Conservation (phyloP, 2,797 vertebrate species). For the Danio choprae region DNA sequence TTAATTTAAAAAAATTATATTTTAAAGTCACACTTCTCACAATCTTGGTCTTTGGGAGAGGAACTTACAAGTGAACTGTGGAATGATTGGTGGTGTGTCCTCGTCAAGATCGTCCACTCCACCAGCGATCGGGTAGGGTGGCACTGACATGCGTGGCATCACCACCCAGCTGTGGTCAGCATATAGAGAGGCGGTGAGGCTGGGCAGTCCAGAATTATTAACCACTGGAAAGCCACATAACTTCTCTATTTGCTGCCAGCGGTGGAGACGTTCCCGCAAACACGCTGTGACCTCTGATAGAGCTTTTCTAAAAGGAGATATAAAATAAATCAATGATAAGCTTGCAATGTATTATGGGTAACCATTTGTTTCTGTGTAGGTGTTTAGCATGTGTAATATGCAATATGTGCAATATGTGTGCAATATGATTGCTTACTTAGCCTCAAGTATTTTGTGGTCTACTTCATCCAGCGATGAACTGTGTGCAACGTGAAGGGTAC, state of each 20-base stretch:
- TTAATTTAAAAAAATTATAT: no score
- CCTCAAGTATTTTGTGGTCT: slow-evolving; percentile 98
- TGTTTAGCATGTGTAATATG: background rate
- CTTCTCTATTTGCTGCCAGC: slow-evolving; percentile 99
- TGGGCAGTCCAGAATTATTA: slow-evolving; percentile 94
- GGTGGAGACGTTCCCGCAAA: slow-evolving; percentile 94
- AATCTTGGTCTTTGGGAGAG: background rate
- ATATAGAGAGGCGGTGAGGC: slow-evolving; percentile 93
- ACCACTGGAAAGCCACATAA: slow-evolving; percentile 95
- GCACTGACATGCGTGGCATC: slow-evolving; percentile 95
- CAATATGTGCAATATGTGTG: no score
- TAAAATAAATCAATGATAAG: slow-evolving; percentile 2
- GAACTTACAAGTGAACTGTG: slow-evolving; percentile 90
- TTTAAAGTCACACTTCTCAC: background rate
- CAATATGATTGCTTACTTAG: slow-evolving; percentile 96
- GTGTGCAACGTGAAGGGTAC: slow-evolving; percentile 95
- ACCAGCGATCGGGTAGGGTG: slow-evolving; percentile 95
- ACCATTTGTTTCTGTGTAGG: background rate
- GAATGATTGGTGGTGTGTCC: slow-evolving; percentile 95
- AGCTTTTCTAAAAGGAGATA: slow-evolving; percentile 82
- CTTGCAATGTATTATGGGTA: background rate
- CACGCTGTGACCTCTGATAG: slow-evolving; percentile 95
- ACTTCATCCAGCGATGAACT: slow-evolving; percentile 98
- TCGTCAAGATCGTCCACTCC: slow-evolving; percentile 99
- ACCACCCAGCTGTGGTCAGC: slow-evolving; percentile 99